Evolutionary conservation across 1,140 invertebrate genomes (phyloP).

Genomic region (Choristoneura fumiferana): DNA sequence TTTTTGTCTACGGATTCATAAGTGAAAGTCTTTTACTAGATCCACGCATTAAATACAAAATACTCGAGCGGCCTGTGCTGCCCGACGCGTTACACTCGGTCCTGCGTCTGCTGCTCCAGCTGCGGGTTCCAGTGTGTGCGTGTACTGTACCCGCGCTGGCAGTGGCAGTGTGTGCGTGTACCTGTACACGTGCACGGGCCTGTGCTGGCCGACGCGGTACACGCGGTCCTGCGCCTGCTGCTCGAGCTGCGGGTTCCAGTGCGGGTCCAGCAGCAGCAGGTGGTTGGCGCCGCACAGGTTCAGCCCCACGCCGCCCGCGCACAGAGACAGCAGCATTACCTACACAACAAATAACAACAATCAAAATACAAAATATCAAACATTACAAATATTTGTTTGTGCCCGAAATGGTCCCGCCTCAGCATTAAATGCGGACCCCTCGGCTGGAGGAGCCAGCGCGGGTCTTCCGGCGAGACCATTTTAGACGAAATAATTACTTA

Average conservation of each 20-base stretch:
- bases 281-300: constrained; percentile 95
- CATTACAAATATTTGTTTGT: not conserved
- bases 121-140: constrained; percentile 98
- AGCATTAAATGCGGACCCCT: too few relatives aligned
- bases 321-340: constrained; percentile 90
- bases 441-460: too few relatives aligned
- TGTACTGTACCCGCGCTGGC: too few relatives aligned
- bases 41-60: too few relatives aligned
- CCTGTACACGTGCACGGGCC: constrained; percentile 91
- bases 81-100: constrained; percentile 93
- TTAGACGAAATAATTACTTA: too few relatives aligned
- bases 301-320: constrained; percentile 94
- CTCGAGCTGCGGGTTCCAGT: constrained; percentile 98
- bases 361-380: constrained; percentile 31
- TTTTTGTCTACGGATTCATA: too few relatives aligned
- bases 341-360: too few relatives aligned
- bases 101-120: constrained; percentile 93
- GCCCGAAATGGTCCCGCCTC: not conserved
- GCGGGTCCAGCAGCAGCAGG: constrained; percentile 92
- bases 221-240: constrained; percentile 94
- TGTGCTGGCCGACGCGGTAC: constrained; percentile 92
- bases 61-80: constrained; percentile 89
- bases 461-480: too few relatives aligned
- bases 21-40: too few relatives aligned
- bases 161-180: constrained; percentile 46